Percentiles rank a stretch among this genome's conserved stretches.
Evolutionary conservation across 2,113 vertebrate genomes (phyloP).

Genomic region (Mesocricetus auratus): DNA sequence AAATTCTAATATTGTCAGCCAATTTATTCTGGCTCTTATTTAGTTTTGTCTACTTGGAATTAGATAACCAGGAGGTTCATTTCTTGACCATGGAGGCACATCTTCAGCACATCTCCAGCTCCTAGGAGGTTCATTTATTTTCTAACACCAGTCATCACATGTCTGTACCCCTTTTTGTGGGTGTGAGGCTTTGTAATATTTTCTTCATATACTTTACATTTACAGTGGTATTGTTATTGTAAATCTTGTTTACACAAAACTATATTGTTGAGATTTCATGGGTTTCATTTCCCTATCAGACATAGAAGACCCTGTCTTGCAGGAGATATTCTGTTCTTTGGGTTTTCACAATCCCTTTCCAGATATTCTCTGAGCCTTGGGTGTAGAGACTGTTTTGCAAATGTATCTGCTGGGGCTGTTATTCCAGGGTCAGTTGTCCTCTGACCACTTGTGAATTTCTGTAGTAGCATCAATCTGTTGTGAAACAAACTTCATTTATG

Average conservation of each 20-base stretch:
- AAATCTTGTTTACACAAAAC: too few species aligned
- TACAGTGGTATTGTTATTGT: too few species aligned
- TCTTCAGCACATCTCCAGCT: too few species aligned
- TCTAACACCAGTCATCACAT: background rate
- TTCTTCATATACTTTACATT: too few species aligned
- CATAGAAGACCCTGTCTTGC: too few species aligned
- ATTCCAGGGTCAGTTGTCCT: too few species aligned
- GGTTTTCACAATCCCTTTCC: background rate
- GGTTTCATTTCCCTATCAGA: too few species aligned
- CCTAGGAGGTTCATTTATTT: background rate
- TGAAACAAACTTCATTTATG: background rate
- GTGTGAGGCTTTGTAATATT: too few species aligned
- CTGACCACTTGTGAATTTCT: background rate
- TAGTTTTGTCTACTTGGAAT: background rate
- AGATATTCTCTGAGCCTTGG: background rate
- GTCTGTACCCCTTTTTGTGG: too few species aligned
- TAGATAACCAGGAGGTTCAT: background rate
- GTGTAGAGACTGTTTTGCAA: background rate
- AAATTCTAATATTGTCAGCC: background rate
- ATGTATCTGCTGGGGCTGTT: background rate
- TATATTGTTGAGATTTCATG: too few species aligned
- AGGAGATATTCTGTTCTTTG: too few species aligned
- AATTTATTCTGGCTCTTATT: background rate
- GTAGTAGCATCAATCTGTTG: background rate
- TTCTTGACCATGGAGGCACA: background rate